Evolutionary conservation across 1,140 invertebrate species (phyloP).

Genomic region (Cardiocondyla obscurior): DNA sequence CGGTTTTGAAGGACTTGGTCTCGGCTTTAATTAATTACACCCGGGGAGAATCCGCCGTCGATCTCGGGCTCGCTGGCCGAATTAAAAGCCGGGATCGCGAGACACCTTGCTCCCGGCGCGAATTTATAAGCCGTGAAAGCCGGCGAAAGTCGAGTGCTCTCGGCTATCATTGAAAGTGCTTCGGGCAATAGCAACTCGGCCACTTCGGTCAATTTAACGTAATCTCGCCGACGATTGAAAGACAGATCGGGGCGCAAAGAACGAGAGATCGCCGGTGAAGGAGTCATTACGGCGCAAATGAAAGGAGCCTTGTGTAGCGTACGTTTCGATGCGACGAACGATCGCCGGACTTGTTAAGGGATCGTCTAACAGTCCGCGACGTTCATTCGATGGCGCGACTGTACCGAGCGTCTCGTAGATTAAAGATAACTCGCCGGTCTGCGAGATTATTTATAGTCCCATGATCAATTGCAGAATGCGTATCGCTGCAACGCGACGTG

Average conservation of each 20-base stretch:
- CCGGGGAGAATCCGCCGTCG: background rate
- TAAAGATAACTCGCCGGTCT: conserved; percentile 6
- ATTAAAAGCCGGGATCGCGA: background rate
- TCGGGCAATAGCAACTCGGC: conserved; percentile 60
- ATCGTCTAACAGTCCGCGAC: background rate
- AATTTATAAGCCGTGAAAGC: conserved; percentile 61
- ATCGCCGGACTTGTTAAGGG: background rate
- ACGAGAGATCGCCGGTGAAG: conserved; percentile 43
- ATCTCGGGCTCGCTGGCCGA: background rate
- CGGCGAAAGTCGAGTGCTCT: conserved; percentile 66
- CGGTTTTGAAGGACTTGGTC: background rate
- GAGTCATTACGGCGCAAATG: conserved; percentile 53
- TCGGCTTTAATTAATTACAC: background rate
- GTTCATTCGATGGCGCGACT: background rate
- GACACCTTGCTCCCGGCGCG: conserved; percentile 1
- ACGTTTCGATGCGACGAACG: conserved; percentile 2
- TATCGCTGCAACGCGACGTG: background rate
- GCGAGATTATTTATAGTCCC: background rate
- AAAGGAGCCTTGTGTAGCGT: conserved; percentile 33
- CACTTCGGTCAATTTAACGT: conserved; percentile 71
- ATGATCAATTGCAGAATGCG: background rate
- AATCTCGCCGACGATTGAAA: conserved; percentile 68
- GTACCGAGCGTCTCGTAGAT: background rate
- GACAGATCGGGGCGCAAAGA: conserved; percentile 49
- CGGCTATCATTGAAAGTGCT: conserved; percentile 67